Evolutionary conservation across 2,888 invertebrate species (phyloP).

Genomic region (Sceliomorpha sp.): DNA sequence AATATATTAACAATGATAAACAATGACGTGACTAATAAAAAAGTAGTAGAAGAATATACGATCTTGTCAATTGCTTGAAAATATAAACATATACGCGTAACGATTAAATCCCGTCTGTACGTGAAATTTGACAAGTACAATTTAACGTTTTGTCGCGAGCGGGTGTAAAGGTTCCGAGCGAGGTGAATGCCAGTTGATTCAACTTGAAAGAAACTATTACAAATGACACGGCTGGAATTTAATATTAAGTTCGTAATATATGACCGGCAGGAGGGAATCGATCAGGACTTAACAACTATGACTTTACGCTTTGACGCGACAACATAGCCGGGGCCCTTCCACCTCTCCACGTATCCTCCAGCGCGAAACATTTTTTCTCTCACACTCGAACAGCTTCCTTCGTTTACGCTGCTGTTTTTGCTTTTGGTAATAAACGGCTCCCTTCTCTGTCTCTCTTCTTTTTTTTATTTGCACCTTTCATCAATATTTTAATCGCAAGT

Average conservation of each 20-base stretch:
- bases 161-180: constrained; percentile 16
- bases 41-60: too few relatives aligned
- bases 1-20: too few relatives aligned
- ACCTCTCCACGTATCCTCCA: constrained; percentile 28
- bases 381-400: constrained; percentile 32
- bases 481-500: constrained; percentile 47
- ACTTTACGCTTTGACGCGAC: constrained; percentile 70
- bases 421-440: constrained; percentile 49
- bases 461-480: constrained; percentile 35
- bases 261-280: constrained; percentile 65
- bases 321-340: constrained; percentile 53
- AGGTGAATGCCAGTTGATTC: constrained; percentile 35
- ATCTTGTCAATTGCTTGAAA: too few relatives aligned
- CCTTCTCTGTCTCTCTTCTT: constrained; percentile 31
- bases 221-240: constrained; percentile 69
- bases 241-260: constrained; percentile 72
- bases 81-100: too few relatives aligned
- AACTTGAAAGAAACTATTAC: constrained; percentile 61
- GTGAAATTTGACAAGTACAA: constrained; percentile 36
- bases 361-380: constrained; percentile 40
- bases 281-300: constrained; percentile 73
- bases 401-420: constrained; percentile 42
- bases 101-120: too few relatives aligned
- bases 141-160: constrained; percentile 38
- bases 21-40: too few relatives aligned